Base-by-base conservation (phyloP, 2,888 invertebrate genomes). In the Zaprionus lineosus region DNA sequence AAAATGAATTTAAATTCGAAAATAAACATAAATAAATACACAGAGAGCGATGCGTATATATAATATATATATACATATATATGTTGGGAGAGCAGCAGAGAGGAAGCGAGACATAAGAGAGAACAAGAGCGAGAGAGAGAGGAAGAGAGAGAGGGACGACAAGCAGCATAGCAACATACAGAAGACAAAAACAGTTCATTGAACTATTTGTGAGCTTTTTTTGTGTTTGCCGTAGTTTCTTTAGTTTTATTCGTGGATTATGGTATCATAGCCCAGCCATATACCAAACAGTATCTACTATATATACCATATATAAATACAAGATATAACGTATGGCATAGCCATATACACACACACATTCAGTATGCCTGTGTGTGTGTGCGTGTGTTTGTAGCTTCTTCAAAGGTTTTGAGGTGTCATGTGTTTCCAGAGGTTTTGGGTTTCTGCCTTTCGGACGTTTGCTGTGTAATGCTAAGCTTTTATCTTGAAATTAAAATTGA, bases 181-280 rank as follows among this genome's bases (percentile, higher is more conserved):
- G 62, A 85, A 82, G 69, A 74, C 60, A 65, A 71, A 74, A 74
- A 63, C 82, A 78, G 85, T 85, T 85, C 85, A 86, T 75, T 85
- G 85, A 85, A 85, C 85, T 85, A 83, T 84, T 83, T 85, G 83
- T 79, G 86, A 83, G 86, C 83, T 86, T 84, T 83, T 50, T 59
- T 51, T 71, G 62, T 66, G 74, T 73, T 70, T 77, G 77, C 68
- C 66, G 62, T 59, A 73, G 83, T 85, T 84, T 86, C 86, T 83
- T 84, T 76, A 64, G 76, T 76, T 85, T 86, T 85, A 85, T 84
- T 86, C 84, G 84, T 86, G 84, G 81, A 85, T 85, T 82, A 86
- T 82, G 82, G 86, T 79, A 79, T 86, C 85, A 86, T 84, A 85
- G 83, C 83, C 52, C 56, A 47, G 36, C 29, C 61, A n/a, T n/a